Evolutionary conservation across 2,113 vertebrate species (phyloP).

Genomic region (Cebidichthys violaceus): DNA sequence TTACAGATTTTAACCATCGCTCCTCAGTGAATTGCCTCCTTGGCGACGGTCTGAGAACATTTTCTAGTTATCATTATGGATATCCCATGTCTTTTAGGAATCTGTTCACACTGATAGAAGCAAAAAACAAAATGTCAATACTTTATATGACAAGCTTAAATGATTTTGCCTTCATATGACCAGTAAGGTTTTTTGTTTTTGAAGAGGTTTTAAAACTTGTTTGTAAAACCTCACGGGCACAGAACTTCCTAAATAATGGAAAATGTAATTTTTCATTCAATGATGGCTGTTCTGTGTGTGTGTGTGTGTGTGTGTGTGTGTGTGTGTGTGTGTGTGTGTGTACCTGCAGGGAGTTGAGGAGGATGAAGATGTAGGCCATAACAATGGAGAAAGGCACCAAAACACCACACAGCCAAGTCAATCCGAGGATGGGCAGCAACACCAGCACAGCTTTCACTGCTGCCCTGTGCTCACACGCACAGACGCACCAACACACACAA

Average conservation of each 20-base stretch:
- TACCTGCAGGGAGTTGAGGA: constrained; percentile 87
- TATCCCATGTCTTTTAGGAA: neutral
- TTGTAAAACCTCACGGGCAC: neutral
- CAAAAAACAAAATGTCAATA: neutral
- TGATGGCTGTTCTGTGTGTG: neutral
- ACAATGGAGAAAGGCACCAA: constrained; percentile 84
- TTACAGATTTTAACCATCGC: neutral
- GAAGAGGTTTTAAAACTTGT: neutral
- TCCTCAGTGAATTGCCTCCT: neutral
- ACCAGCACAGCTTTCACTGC: constrained; percentile 86
- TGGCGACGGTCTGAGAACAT: neutral
- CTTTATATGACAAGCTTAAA: neutral
- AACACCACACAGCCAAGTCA: constrained; percentile 86
- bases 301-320: constrained; percentile 3
- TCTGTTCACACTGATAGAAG: neutral
- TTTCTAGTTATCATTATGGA: neutral
- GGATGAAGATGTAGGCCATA: constrained; percentile 85
- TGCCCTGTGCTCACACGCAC: constrained; percentile 70
- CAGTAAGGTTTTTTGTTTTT: neutral
- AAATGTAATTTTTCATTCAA: neutral
- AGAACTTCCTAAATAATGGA: neutral
- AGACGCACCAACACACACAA: neutral
- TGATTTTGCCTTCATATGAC: neutral
- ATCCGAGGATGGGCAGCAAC: constrained; percentile 85
- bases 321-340: constrained; percentile 19